Evolutionary conservation across 2,113 vertebrate genomes (phyloP), one percentile per base, ranked within the genome.

Genomic region (Rhadina sibilatrix): DNA sequence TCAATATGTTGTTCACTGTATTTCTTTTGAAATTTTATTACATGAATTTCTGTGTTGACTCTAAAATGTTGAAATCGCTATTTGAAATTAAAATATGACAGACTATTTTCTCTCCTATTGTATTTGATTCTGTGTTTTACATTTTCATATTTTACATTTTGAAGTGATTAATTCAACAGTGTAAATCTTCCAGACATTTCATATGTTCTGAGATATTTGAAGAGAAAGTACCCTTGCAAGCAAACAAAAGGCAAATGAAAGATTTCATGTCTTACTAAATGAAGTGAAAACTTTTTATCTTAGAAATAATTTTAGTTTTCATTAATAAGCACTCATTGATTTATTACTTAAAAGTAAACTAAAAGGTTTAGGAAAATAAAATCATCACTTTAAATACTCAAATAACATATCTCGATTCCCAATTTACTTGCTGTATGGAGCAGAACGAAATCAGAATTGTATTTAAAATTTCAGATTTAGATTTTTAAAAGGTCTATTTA

Each of bases 81-180:
- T 85, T 60, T 90, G 74, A 88, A 63, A 90, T 49, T 5, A 70
- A 83, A 63, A 56, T 33, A 56, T 47, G 20, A 47, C 13, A 15
- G 12, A 15, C 38, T 54, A 50, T 63, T 24, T 66, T 68, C 53
- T 86, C 5, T 77, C 12, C 23, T 92, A 2, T 65, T 63, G 3
- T 40, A 83, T 82, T 87, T 91, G 7, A 57, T 82, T 91, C 65
- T 79, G 13, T 53, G 46, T 79, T 87, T 90, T 65, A 68, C 9
- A 60, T 96, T 93, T 90, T 74, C 57, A 35, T 59, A 24, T 24
- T 59, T 90, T 69, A 71, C 10, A 57, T 96, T 92, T 92, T 70
- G 17, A 63, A 74, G 19, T 30, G 14, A 87, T 37, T 86, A 54
- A 3, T 72, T 93, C 30, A 86, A 49, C 24, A 50, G 4, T 87